Conservation (phyloP, 1,140 invertebrate genomes). For the Fopius arisanus region DNA sequence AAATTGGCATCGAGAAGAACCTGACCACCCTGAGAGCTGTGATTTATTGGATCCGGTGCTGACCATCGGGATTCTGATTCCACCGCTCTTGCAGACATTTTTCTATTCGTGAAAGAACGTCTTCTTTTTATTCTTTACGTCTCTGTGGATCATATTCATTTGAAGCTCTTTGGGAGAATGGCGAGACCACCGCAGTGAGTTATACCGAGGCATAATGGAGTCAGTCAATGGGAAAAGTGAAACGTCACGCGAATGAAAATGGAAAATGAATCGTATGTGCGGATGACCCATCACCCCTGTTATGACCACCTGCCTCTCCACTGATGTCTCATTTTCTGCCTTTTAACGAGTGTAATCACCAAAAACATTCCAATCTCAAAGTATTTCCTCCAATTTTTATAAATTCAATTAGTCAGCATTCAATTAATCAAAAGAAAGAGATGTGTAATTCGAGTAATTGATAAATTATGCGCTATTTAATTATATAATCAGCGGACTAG, state of each 20-base stretch:
- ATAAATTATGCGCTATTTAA: not conserved
- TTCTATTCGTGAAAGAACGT: slow-evolving; percentile 40
- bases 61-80: slow-evolving; percentile 47
- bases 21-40: slow-evolving; percentile 51
- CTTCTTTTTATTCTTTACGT: not conserved
- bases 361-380: too few species aligned
- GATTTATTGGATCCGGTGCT: slow-evolving; percentile 52
- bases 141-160: slow-evolving; percentile 49
- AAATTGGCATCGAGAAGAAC: slow-evolving; percentile 23
- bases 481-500: not conserved
- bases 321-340: slow-evolving; percentile 18
- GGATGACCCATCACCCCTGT: not conserved
- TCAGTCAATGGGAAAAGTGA: slow-evolving; percentile 39
- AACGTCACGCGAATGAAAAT: slow-evolving; percentile 36
- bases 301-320: slow-evolving; percentile 18
- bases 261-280: slow-evolving; percentile 2
- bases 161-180: slow-evolving; percentile 28
- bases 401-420: too few species aligned
- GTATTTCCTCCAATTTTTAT: too few species aligned
- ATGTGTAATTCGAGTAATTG: not conserved
- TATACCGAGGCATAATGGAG: slow-evolving; percentile 33
- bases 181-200: slow-evolving; percentile 24
- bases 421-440: too few species aligned
- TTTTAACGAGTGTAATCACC: not conserved
- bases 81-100: slow-evolving; percentile 47